Evolutionary conservation across 2,113 vertebrate species (phyloP), one percentile per base, ranked within the genome.

Genomic region (Hydrolagus affinis): DNA sequence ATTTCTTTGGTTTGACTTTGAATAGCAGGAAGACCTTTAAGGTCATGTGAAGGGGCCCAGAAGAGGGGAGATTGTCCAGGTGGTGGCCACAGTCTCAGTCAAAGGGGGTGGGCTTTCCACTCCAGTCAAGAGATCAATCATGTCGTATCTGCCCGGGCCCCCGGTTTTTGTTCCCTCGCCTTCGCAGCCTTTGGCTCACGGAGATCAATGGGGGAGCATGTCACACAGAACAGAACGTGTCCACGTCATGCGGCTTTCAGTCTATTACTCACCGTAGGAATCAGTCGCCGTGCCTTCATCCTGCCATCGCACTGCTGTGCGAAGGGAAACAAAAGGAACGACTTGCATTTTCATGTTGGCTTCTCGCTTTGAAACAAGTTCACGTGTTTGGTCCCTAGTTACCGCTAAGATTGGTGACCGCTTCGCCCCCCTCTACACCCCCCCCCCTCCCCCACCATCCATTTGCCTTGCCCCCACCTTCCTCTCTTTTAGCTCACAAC

Each of bases 1-100:
- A 15, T 80, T 80, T 80, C 59, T 62, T 25, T 59, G 12, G 62
- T 80, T 80, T 80, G 76, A 77, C 75, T 77, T 25, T 28, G n/a
- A 62, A 80, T 25, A 62, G 76, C 73, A 75, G 73, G 17, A 75
- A 44, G 73, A 75, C 32, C 73, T 19, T 0, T 2, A 80, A 80
- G 59, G 76, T 62, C 23, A 60, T 15, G n/a, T 80, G 23, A 25
- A 64, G 59, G 62, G 57, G 76, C 57, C 57, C 59, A 62, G 76
- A 25, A 7, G 7, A 15, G 44, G 21, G 44, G 12, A 28, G 60
- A 23, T 62, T 62, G 60, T 80, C 76, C 17, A 2, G 14, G 76
- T 62, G 59, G 57, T 64, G 4, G 59, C 23, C 57, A 62, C 23
- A 6, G n/a, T 12, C 75, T 78, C 75, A 60, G 12, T 78, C 21